phyloP scores from a whole-genome alignment of 2,888 invertebrate species.

The Panorpa germanica region DNA sequence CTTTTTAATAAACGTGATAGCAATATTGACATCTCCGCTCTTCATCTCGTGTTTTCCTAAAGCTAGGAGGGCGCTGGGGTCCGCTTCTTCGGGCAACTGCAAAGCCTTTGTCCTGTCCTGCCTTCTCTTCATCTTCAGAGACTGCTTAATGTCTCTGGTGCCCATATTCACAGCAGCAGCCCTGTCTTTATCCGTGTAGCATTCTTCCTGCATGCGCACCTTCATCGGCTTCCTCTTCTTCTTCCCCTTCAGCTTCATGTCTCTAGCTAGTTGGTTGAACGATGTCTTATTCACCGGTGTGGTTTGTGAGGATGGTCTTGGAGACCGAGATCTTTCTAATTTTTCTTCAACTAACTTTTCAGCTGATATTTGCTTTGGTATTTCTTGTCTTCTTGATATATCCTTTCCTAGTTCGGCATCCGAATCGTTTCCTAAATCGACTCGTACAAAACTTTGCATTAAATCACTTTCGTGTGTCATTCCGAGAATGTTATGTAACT shows the following conservation, averaged over 20 bases:
- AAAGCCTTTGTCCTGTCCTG: slow-evolving; percentile 53
- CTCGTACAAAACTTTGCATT: slow-evolving; percentile 59
- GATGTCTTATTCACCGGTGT: slow-evolving; percentile 21
- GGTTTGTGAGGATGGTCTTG: slow-evolving; percentile 19
- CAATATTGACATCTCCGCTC: slow-evolving; percentile 50
- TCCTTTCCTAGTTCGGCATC: slow-evolving; percentile 28
- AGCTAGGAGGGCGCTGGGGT: slow-evolving; percentile 55
- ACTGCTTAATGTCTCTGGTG: slow-evolving; percentile 73
- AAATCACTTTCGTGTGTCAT: slow-evolving; percentile 53
- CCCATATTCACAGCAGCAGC: slow-evolving; percentile 80
- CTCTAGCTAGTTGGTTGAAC: slow-evolving; percentile 22
- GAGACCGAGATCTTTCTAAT: slow-evolving; percentile 17
- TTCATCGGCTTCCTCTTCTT: slow-evolving; percentile 25
- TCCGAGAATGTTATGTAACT: slow-evolving; percentile 40
- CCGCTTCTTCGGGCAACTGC: slow-evolving; percentile 60
- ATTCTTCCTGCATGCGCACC: too few species aligned
- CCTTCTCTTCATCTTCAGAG: slow-evolving; percentile 58
- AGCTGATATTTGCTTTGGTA: slow-evolving; percentile 20
- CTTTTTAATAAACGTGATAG: slow-evolving; percentile 63
- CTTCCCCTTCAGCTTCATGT: slow-evolving; percentile 15
- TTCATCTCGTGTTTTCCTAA: slow-evolving; percentile 59
- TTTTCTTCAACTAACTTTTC: slow-evolving; percentile 16
- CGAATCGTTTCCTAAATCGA: slow-evolving; percentile 38
- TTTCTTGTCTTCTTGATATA: slow-evolving; percentile 22
- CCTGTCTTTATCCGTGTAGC: slow-evolving; percentile 79